Percentiles rank a stretch among this genome's conserved stretches.
These are phyloP conservation scores for Lophius piscatorius DNA, from an alignment of 2,113 vertebrate genomes.

Conservation along the genomic window DNA sequence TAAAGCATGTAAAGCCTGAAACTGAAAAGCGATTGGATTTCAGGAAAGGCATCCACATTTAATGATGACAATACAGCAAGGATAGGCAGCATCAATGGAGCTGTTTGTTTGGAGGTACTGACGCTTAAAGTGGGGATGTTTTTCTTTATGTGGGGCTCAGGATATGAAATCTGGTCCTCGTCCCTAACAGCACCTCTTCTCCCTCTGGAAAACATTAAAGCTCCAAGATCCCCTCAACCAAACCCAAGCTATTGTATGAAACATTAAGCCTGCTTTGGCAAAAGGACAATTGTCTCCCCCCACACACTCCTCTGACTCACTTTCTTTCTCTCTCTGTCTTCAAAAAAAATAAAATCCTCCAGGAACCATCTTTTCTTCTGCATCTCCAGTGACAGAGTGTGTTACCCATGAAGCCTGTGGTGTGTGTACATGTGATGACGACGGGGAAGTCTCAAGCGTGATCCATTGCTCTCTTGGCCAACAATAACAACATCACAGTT, in stretches of 20 bases:
- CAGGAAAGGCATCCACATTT: conserved; percentile 31
- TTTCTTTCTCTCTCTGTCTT: conserved; percentile 30
- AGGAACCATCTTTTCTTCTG: conserved; percentile 16
- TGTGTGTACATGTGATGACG: conserved; percentile 16
- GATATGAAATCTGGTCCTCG: conserved; percentile 47
- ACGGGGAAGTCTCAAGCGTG: conserved; percentile 20
- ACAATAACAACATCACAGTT: conserved; percentile 52
- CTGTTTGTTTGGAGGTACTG: conserved; percentile 6
- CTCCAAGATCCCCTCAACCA: conserved; percentile 59
- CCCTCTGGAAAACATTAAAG: conserved; percentile 47
- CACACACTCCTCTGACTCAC: conserved; percentile 33
- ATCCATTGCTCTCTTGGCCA: conserved; percentile 29
- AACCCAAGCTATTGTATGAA: conserved; percentile 52
- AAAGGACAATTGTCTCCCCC: conserved; percentile 42
- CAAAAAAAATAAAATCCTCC: conserved; percentile 37
- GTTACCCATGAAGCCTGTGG: conserved; percentile 7
- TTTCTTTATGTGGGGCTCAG: conserved; percentile 17
- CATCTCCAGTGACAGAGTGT: conserved; percentile 24
- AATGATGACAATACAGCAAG: too few relatives aligned
- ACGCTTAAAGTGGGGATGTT: too few relatives aligned
- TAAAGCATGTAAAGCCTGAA: conserved; percentile 44
- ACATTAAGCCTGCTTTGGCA: conserved; percentile 54
- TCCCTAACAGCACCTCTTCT: conserved; percentile 46
- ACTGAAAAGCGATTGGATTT: conserved; percentile 50
- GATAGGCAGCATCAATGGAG: conserved; percentile 2